Evolutionary conservation across 2,113 vertebrate genomes (phyloP).

Genomic region (Barnardius zonarius): DNA sequence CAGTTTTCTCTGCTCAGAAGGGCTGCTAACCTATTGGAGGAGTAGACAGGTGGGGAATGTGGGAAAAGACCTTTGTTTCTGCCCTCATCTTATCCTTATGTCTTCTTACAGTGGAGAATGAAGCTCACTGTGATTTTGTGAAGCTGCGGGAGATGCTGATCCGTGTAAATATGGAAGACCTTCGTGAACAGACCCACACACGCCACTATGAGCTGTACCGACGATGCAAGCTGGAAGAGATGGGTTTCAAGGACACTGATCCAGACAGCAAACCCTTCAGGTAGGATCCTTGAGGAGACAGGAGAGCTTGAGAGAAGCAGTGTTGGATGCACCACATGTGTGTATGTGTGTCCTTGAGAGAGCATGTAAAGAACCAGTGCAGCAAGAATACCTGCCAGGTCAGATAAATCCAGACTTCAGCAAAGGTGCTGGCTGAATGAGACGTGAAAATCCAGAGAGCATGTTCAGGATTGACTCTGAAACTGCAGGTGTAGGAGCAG

Average conservation of each 20-base stretch:
- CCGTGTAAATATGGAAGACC: constrained; percentile 98
- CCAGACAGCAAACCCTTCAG: constrained; percentile 98
- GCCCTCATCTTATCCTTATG: not conserved
- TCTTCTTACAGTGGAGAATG: constrained; percentile 88
- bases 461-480: not conserved
- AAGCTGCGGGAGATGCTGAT: constrained; percentile 98
- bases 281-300: constrained; percentile 61
- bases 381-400: constrained; percentile 29
- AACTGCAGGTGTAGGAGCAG: not conserved
- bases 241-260: constrained; percentile 98
- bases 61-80: not conserved
- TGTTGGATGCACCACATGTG: rapidly evolving
- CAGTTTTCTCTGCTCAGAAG: not conserved
- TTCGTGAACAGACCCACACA: constrained; percentile 95
- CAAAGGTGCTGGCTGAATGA: not conserved
- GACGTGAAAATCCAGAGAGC: not conserved
- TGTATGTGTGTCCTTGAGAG: not conserved
- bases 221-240: constrained; percentile 97
- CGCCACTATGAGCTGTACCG: constrained; percentile 97
- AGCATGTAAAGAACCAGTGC: not conserved
- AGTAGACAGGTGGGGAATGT: not conserved
- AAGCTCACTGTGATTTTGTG: constrained; percentile 97
- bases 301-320: not conserved
- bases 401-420: not conserved
- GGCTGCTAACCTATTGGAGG: not conserved